Percentiles rank a stretch among this genome's conserved stretches.
Evolutionary conservation across 2,797 vertebrate genomes (phyloP).

Genomic region (Spondyliosoma cantharus): DNA sequence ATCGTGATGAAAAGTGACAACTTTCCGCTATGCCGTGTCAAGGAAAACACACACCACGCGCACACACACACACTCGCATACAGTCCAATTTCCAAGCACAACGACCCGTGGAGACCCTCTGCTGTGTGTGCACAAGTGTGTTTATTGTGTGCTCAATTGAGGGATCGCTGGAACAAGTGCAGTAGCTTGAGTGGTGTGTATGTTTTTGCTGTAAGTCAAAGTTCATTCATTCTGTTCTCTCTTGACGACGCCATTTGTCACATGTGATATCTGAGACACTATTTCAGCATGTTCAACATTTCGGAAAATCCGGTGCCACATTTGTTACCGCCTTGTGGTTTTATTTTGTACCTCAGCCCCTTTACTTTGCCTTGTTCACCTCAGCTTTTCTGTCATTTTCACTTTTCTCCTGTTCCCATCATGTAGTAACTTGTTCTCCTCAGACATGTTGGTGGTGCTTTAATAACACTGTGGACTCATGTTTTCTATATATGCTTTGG

Average conservation of each 20-base stretch:
- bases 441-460: not conserved
- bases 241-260: conserved; percentile 12
- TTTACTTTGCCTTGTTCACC: not conserved
- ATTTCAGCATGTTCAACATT: conserved; percentile 23
- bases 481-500: not conserved
- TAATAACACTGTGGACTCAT: conserved; percentile 5
- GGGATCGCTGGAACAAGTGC: not conserved
- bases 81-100: conserved; percentile 26
- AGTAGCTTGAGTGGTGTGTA: not conserved
- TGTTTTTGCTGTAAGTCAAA: conserved; percentile 9
- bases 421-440: not conserved
- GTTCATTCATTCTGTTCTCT: conserved; percentile 1
- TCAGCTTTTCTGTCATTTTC: too few species aligned
- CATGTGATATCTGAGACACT: conserved; percentile 1
- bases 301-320: not conserved
- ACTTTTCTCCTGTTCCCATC: conserved; percentile 6
- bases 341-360: conserved; percentile 5
- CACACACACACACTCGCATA: not conserved
- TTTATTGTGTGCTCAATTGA: not conserved
- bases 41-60: not conserved
- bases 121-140: not conserved
- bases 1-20: conserved; percentile 24
- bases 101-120: conserved; percentile 17
- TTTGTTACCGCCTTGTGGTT: conserved; percentile 18
- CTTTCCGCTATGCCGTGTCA: conserved; percentile 5